Base-by-base conservation (phyloP, 2,797 vertebrate genomes). In the Oreochromis mossambicus region DNA sequence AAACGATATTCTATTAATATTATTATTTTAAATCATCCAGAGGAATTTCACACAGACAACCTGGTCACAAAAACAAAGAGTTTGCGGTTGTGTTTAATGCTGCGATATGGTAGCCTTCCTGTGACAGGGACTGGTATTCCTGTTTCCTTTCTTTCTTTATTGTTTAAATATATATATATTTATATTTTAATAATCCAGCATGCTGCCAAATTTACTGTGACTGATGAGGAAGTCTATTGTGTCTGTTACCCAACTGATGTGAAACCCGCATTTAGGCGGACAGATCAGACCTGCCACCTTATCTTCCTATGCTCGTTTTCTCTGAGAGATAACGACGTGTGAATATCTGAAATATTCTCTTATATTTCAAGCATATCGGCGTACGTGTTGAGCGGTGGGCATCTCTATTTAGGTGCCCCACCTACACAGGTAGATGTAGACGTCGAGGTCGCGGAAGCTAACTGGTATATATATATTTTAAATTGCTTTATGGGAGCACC, bases 211-310 rank as follows among this genome's bases (percentile, higher is more conserved):
- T 90, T 50, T 82, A 86, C 84, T 83, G 61, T 32, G 86, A 87
- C 66, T 80, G 83, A 92, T 80, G 90, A 94, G 92, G 93, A 94
- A 94, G 91, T 93, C 89, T 82, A 86, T 95, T 94, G 94, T 93
- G 93, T 94, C 85, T 94, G 83, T 87, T 86, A 46, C 63, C 81
- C 78, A 83, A 75, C 82, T 90, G 86, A 85, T 89, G 11, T 80
- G 77, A 82, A 82, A 34, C 43, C 87, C 76, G 80, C 83, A 26
- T 79, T 70, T 38, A 84, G 83, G 77, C 80, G 70, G 76, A 79
- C 8, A 52, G 46, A 88, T 79, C 56, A 5, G 38, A 76, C 81
- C 78, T 46, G 29, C 58, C 17, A 78, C 56, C 63, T 75, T 19
- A 32, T 50, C n/a, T 34, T 26, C 56, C 41, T 26, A 10, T 3